Percentiles rank a stretch among this genome's conserved stretches.
These are phyloP conservation scores for Neria commutata DNA, from an alignment of 2,888 invertebrate species.

Conservation along the genomic window DNA sequence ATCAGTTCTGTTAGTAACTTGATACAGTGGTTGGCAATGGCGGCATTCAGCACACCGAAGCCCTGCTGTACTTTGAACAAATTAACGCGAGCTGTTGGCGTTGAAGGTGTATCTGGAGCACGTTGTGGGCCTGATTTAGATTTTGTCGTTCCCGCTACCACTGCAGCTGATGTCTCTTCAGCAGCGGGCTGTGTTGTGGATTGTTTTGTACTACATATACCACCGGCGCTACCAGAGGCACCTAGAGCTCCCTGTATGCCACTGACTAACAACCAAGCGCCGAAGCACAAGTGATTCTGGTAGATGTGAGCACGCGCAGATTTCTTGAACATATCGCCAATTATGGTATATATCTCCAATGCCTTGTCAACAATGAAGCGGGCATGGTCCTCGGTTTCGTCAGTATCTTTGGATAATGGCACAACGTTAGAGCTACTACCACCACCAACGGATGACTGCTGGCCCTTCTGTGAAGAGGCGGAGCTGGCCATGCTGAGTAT, in stretches of 20 bases:
- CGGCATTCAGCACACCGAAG: conserved; percentile 87
- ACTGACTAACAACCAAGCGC: conserved; percentile 85
- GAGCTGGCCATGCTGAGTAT: conserved; percentile 67
- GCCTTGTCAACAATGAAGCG: conserved; percentile 86
- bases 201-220: conserved; percentile 64
- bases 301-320: conserved; percentile 86
- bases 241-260: conserved; percentile 85
- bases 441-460: conserved; percentile 30
- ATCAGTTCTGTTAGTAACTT: conserved; percentile 65
- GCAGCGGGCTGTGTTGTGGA: conserved; percentile 39
- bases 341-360: conserved; percentile 81
- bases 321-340: conserved; percentile 79
- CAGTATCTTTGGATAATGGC: conserved; percentile 63
- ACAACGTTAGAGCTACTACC: conserved; percentile 28
- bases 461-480: conserved; percentile 65
- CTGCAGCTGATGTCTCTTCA: conserved; percentile 35
- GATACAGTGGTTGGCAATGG: conserved; percentile 84
- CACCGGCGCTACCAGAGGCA: conserved; percentile 69
- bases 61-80: conserved; percentile 80
- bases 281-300: conserved; percentile 88
- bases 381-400: conserved; percentile 81
- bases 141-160: not conserved
- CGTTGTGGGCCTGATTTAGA: conserved; percentile 42
- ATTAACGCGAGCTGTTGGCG: conserved; percentile 68
- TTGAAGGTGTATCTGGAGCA: conserved; percentile 45